These are phyloP conservation scores for Agrilus biguttatus DNA, from an alignment of 2,888 invertebrate genomes.

Conservation along the genomic window DNA sequence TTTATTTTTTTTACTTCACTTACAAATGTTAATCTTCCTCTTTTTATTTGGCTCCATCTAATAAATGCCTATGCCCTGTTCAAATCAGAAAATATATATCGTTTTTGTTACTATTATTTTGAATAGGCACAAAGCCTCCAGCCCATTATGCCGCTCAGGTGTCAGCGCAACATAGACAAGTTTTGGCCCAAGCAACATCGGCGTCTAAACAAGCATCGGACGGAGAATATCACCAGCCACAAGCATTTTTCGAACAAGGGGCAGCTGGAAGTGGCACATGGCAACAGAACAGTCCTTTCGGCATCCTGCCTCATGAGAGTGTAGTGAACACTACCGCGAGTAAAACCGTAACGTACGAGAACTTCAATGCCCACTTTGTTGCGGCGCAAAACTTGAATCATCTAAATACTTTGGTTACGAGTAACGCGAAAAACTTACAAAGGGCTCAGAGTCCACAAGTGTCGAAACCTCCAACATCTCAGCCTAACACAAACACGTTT, in stretches of 20 bases:
- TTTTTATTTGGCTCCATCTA: too few species aligned
- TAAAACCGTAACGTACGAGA: constrained; percentile 41
- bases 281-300: constrained; percentile 68
- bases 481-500: constrained; percentile 40
- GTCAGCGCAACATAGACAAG: constrained; percentile 57
- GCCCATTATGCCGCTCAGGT: constrained; percentile 33
- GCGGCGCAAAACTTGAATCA: constrained; percentile 51
- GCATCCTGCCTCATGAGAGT: constrained; percentile 65
- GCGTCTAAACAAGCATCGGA: constrained; percentile 20
- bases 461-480: constrained; percentile 30
- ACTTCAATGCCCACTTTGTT: constrained; percentile 56
- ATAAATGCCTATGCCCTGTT: constrained; percentile 44
- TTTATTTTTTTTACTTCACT: too few species aligned
- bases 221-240: constrained; percentile 39
- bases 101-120: too few species aligned
- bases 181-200: constrained; percentile 34
- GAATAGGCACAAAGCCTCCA: constrained; percentile 34
- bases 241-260: constrained; percentile 57
- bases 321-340: constrained; percentile 46
- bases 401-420: constrained; percentile 43
- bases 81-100: constrained; percentile 44
- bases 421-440: constrained; percentile 34
- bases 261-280: constrained; percentile 41
- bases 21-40: too few species aligned
- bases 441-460: constrained; percentile 37